Base-by-base conservation (phyloP, 2,888 invertebrate species). In the Eucera pruinosa region DNA sequence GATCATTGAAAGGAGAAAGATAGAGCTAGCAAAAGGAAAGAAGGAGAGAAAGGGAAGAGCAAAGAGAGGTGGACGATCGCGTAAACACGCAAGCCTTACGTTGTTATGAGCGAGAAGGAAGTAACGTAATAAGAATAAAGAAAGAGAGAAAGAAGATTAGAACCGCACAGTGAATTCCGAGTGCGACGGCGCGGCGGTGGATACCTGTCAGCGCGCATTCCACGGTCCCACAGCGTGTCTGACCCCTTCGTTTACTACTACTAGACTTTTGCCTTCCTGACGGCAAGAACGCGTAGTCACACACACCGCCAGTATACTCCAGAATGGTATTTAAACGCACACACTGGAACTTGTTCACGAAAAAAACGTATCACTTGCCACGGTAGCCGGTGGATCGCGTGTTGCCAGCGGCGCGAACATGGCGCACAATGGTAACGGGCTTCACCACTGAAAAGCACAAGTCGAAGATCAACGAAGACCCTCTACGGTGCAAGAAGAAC, bases 141-240 rank as follows among this genome's bases (percentile, higher is more conserved):
- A 45, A 52, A 58, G 54, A 70, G 43, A 75, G 61, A 72, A 71
- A 78, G 71, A 79, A 68, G 74, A 74, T 76, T 73, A 75, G 64
- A 80, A 78, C 78, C 78, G 83, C 78, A 69, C 64, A 76, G 83
- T 81, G 82, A 79, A 87, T 88, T 84, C 82, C 74, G 81, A 87
- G 85, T 81, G 89, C 88, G 86, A 84, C 86, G 87, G 87, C 87
- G 88, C 85, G 79, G 83, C 78, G 81, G 83, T 78, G 86, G 77
- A 82, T 89, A 90, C 91, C 90, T 89, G 90, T 90, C 89, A 89
- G 89, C 89, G 87, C 87, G 86, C 90, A 89, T 91, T 90, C 88
- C 90, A 90, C 89, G 80, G 84, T 88, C 82, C 84, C 86, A 86
- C 87, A 82, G 74, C 79, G 79, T 77, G 75, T 69, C 67, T 57